phyloP scores from a whole-genome alignment of 92 coral and sea anemone species.

The Paramuricea clavata region DNA sequence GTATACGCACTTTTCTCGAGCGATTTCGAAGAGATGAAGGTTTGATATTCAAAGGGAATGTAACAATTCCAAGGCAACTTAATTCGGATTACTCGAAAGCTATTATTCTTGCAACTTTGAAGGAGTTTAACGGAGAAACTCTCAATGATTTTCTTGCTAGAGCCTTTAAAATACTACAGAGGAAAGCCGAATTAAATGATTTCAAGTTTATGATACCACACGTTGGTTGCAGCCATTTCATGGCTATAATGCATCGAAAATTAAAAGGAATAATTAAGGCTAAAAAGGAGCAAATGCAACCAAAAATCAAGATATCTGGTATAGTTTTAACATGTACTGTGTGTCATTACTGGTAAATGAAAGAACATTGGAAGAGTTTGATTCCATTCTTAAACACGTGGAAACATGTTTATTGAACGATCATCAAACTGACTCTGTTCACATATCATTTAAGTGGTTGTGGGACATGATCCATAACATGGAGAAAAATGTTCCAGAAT shows the following conservation, averaged over 20 bases:
- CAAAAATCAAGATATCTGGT: conserved; percentile 5
- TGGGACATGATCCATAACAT: background rate
- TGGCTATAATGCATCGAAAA: background rate
- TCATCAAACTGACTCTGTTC: background rate
- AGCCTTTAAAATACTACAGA: conserved; percentile 31
- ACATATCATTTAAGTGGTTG: background rate
- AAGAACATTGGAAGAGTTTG: conserved; percentile 14
- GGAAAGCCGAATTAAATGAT: background rate
- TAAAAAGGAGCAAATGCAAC: too few relatives aligned
- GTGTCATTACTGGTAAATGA: conserved; percentile 48
- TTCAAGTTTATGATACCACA: conserved; percentile 18
- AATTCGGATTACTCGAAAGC: conserved; percentile 56
- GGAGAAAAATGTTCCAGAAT: background rate
- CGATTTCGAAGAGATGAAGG: conserved; percentile 47
- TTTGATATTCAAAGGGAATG: conserved; percentile 26
- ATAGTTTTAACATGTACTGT: conserved; percentile 29
- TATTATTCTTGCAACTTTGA: conserved; percentile 42
- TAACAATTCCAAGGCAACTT: conserved; percentile 30
- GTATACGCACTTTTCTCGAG: conserved; percentile 33
- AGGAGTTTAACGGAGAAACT: conserved; percentile 55
- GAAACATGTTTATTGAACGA: background rate
- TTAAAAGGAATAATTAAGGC: background rate
- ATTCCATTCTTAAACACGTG: background rate
- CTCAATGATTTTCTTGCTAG: conserved; percentile 37
- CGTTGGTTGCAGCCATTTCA: conserved; percentile 26